phyloP scores from a whole-genome alignment of 2,888 invertebrate genomes.

The Drymonia ruficornis region DNA sequence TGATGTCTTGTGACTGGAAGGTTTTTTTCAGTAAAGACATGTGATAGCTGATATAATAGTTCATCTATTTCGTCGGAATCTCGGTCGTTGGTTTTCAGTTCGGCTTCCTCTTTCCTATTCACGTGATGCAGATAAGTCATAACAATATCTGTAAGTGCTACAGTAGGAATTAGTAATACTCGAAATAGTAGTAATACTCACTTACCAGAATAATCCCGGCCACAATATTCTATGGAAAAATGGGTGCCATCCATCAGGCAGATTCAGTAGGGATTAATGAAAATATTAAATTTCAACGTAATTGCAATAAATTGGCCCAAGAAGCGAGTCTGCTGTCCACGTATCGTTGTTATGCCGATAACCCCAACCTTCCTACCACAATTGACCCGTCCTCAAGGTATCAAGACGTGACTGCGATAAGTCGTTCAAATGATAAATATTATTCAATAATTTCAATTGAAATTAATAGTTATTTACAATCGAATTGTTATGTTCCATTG shows the following conservation, averaged over 20 bases:
- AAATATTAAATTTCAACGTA: not conserved
- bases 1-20: conserved; percentile 43
- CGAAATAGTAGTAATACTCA: no score
- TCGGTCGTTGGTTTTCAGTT: not conserved
- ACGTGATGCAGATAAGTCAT: not conserved
- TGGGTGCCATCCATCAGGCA: no score
- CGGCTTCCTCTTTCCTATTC: not conserved
- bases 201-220: no score
- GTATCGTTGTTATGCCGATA: conserved; percentile 4
- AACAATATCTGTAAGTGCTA: not conserved
- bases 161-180: no score
- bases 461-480: no score
- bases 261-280: no score
- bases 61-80: not conserved
- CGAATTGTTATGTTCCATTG: no score
- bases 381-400: conserved; percentile 12
- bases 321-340: conserved; percentile 4
- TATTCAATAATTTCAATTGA: not conserved
- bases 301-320: not conserved
- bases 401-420: conserved; percentile 11
- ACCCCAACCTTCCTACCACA: conserved; percentile 8
- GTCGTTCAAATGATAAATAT: not conserved
- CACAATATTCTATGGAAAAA: no score
- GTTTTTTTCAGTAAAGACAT: not conserved
- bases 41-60: conserved; percentile 1